Conservation (phyloP, 2,797 vertebrate genomes). For the Betta splendens region DNA sequence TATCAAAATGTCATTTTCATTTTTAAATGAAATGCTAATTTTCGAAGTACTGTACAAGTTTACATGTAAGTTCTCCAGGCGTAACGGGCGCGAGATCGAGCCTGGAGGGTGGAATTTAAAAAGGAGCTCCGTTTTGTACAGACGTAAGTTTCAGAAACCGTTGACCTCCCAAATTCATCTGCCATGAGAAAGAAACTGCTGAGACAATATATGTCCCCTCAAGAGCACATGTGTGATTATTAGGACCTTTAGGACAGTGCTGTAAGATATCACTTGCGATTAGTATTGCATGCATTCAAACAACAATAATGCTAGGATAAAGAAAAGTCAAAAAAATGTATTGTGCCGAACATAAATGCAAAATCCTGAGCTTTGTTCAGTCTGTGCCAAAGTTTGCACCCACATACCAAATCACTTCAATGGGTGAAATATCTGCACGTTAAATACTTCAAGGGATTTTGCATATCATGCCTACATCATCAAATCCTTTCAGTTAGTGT, state of each 20-base stretch:
- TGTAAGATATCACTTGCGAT: conserved; percentile 46
- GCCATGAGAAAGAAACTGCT: conserved; percentile 32
- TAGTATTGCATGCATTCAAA: conserved; percentile 63
- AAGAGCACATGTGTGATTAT: conserved; percentile 54
- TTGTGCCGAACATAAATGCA: conserved; percentile 13
- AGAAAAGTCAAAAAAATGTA: conserved; percentile 13
- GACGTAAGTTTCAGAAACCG: conserved; percentile 66
- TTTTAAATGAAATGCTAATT: conserved; percentile 84
- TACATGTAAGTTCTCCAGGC: conserved; percentile 86
- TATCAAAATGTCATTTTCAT: conserved; percentile 96
- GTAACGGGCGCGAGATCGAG: conserved; percentile 42
- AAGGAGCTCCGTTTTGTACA: conserved; percentile 79
- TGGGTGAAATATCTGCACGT: conserved; percentile 12
- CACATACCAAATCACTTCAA: neutral
- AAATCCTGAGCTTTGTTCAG: conserved; percentile 17
- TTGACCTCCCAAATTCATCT: conserved; percentile 46
- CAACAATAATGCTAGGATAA: conserved; percentile 32
- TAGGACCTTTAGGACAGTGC: conserved; percentile 40
- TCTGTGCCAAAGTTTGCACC: conserved; percentile 9
- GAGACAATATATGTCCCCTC: conserved; percentile 45
- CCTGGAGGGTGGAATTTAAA: conserved; percentile 52
- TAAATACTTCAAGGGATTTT: conserved; percentile 24
- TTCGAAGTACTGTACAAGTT: conserved; percentile 97
- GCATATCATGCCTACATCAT: conserved; percentile 19
- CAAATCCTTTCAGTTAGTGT: conserved; percentile 28